phyloP scores from a whole-genome alignment of 1,140 invertebrate genomes.

The Apolygus lucorum region DNA sequence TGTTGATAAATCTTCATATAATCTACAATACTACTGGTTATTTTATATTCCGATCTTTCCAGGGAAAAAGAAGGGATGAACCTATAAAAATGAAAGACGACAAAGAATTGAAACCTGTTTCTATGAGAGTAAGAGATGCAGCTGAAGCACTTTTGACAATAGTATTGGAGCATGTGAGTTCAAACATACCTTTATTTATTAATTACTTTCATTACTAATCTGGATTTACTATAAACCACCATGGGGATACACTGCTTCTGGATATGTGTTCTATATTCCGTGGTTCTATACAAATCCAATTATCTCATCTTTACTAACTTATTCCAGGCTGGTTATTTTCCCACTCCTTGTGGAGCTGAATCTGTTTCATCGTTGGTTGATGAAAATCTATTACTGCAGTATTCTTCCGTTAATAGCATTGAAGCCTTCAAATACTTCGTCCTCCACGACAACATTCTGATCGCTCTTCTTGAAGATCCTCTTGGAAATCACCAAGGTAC shows the following conservation, averaged over 20 bases:
- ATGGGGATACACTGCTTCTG: no score
- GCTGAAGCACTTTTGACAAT: slow-evolving; percentile 85
- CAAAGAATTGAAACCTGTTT: slow-evolving; percentile 91
- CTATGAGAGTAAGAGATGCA: slow-evolving; percentile 90
- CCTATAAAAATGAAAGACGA: slow-evolving; percentile 87
- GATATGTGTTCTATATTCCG: no score
- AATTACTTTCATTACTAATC: no score
- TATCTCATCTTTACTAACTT: no score
- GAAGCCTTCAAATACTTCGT: slow-evolving; percentile 54
- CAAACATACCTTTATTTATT: no score
- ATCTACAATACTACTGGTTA: no score
- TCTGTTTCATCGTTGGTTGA: slow-evolving; percentile 78
- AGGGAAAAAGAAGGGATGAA: slow-evolving; percentile 75
- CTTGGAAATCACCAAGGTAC: slow-evolving; percentile 68
- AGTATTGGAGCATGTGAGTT: slow-evolving; percentile 78
- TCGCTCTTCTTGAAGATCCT: slow-evolving; percentile 85
- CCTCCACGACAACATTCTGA: slow-evolving; percentile 76
- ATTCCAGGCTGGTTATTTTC: slow-evolving; percentile 65
- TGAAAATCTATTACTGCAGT: slow-evolving; percentile 72
- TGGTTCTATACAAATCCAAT: no score
- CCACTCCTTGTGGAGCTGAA: slow-evolving; percentile 71
- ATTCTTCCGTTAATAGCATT: slow-evolving; percentile 35
- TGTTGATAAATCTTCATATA: no score
- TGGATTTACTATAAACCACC: no score
- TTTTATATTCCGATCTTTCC: no score